Evolutionary conservation across 2,113 vertebrate species (phyloP), one percentile per base, ranked within the genome.

Genomic region (Xiphophorus couchianus): DNA sequence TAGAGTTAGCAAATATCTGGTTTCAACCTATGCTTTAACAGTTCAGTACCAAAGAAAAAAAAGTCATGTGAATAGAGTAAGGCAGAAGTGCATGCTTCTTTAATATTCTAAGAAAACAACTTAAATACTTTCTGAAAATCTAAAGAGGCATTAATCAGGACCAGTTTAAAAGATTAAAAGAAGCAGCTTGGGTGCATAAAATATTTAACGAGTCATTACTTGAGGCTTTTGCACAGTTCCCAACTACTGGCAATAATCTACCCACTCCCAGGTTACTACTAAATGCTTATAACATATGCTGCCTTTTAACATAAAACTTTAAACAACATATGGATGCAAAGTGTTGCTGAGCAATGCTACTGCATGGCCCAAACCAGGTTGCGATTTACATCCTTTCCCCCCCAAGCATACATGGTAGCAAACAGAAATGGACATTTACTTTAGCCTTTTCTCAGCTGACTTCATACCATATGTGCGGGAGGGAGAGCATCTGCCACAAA

Each of bases 401-500:
- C 65, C 22, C 54, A 62, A 48, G 28, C 61, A 27, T 48, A 35
- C 37, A 31, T 69, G 25, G 61, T 2, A 0, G 30, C 71, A 64
- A 83, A 69, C 6, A 22, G 66, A 14, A 69, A 22, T 39, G 69
- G 75, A 79, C 73, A 54, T 79, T n/a, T 35, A 33, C 44, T 74
- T 61, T 37, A 7, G 19, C 71, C 29, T 60, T 61, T 74, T 82
- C 70, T 78, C 71, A 78, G 63, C 14, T 27, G 74, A 69, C 71
- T 77, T 60, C 58, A 17, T 42, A 51, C 78, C 78, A 81, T 71
- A 77, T 81, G 83, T 79, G 78, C 37, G 51, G 74, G 30, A 61
- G 44, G 39, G 66, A 5, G 58, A 84, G 86, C 83, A 86, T 80
- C 84, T 89, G 85, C 78, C 66, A 69, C 60, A 61, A 81, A 79